Conservation (phyloP, 1,140 invertebrate genomes). For the Drosophila pectinifera region DNA sequence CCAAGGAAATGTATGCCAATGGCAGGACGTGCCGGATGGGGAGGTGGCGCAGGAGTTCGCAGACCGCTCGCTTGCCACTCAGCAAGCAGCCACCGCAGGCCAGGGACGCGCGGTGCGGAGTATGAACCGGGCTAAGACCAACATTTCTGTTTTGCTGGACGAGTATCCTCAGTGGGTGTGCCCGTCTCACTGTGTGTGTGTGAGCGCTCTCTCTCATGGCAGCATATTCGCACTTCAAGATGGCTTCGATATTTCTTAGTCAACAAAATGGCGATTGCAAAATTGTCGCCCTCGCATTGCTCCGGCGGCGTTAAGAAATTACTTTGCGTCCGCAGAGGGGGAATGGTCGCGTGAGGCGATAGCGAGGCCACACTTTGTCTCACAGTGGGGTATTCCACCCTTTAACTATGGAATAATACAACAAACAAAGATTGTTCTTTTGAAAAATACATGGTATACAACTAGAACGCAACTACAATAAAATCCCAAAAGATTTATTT, state of each 20-base stretch:
- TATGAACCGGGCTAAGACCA: constrained; percentile 48
- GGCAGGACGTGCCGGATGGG: constrained; percentile 50
- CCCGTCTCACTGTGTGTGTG: constrained; percentile 5
- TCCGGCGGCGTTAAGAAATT: constrained; percentile 50
- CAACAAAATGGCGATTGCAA: constrained; percentile 82
- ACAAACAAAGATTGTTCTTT: neutral
- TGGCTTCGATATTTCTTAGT: constrained; percentile 83
- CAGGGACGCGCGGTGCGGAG: constrained; percentile 31
- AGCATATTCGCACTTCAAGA: constrained; percentile 80
- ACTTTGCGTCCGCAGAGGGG: constrained; percentile 34
- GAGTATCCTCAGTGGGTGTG: constrained; percentile 53
- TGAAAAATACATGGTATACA: too few species aligned
- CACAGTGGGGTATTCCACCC: neutral
- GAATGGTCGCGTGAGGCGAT: constrained; percentile 27
- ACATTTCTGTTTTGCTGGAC: constrained; percentile 34
- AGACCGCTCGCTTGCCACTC: constrained; percentile 62
- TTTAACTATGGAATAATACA: neutral
- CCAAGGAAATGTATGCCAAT: constrained; percentile 79
- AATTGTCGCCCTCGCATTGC: constrained; percentile 67
- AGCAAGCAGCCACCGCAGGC: constrained; percentile 71
- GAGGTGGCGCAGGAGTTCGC: constrained; percentile 32
- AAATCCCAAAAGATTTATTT: too few species aligned
- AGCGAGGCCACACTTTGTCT: constrained; percentile 1
- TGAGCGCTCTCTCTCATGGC: constrained; percentile 60
- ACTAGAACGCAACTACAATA: too few species aligned